Evolutionary conservation across 2,113 vertebrate species (phyloP).

Genomic region (Condylura cristata): DNA sequence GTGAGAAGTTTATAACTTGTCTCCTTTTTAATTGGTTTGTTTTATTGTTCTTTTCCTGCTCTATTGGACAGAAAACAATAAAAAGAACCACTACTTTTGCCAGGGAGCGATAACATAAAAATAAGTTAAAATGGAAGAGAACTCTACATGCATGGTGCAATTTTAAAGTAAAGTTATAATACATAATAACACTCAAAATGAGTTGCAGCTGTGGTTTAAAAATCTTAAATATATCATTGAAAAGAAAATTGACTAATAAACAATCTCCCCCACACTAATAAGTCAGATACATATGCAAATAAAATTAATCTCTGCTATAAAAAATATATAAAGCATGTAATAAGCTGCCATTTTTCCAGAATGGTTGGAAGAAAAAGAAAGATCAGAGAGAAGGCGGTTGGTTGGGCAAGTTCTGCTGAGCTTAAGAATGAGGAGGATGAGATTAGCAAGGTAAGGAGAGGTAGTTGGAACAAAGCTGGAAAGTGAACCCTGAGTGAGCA

Average conservation of each 20-base stretch:
- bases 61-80: conserved; percentile 54
- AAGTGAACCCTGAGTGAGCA: not conserved
- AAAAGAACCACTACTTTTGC: conserved; percentile 61
- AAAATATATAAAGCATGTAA: conserved; percentile 55
- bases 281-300: conserved; percentile 66
- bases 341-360: conserved; percentile 25
- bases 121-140: conserved; percentile 69
- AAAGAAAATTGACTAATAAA: conserved; percentile 78
- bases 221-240: conserved; percentile 64
- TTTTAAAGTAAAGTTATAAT: conserved; percentile 77
- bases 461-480: not conserved
- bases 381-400: not conserved
- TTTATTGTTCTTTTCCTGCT: conserved; percentile 69
- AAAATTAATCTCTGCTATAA: conserved; percentile 68
- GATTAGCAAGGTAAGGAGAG: not conserved
- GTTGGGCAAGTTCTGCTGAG: not conserved
- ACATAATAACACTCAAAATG: conserved; percentile 72
- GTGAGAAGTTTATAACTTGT: conserved; percentile 70
- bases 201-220: conserved; percentile 71
- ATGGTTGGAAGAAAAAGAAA: not conserved
- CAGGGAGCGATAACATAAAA: conserved; percentile 66
- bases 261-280: conserved; percentile 50
- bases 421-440: not conserved
- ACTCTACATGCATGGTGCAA: conserved; percentile 34
- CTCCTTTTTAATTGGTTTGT: conserved; percentile 72